A percentile compares a stretch with the other conserved stretches of the same genome.
These are phyloP conservation scores for Neogale vison DNA, from an alignment of 2,113 vertebrate genomes.

Conservation along the genomic window DNA sequence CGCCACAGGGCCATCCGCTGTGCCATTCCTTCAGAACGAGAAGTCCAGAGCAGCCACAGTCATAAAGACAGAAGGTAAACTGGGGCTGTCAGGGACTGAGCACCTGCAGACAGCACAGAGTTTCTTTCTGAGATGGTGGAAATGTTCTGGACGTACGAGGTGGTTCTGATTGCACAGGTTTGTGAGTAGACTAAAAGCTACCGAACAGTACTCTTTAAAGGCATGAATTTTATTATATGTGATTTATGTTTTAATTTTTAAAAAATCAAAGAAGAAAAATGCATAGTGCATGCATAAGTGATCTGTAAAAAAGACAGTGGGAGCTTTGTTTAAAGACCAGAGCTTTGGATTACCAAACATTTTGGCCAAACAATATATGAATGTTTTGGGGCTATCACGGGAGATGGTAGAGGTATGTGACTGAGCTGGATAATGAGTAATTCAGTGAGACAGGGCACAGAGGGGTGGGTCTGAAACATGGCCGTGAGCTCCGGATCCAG, in stretches of 20 bases:
- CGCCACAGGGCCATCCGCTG: accelerated
- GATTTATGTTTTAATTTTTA: neutral
- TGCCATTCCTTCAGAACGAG: too few relatives aligned
- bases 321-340: neutral
- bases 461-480: too few relatives aligned
- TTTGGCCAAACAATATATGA: neutral
- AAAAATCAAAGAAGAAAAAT: neutral
- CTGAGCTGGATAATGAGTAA: accelerated
- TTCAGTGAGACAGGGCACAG: too few relatives aligned
- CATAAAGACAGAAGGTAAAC: neutral
- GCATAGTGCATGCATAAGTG: accelerated
- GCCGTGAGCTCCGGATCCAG: neutral
- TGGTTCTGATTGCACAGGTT: neutral
- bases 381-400: neutral
- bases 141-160: neutral
- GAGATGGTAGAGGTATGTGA: accelerated
- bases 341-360: neutral
- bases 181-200: neutral
- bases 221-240: neutral
- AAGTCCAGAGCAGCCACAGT: neutral
- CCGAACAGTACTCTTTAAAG: neutral
- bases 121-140: neutral
- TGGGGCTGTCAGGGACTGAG: neutral
- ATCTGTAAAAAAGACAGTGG: too few relatives aligned
- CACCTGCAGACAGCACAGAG: neutral